These are phyloP conservation scores for Adoxophyes honmai DNA, from an alignment of 1,140 invertebrate species.

Conservation along the genomic window DNA sequence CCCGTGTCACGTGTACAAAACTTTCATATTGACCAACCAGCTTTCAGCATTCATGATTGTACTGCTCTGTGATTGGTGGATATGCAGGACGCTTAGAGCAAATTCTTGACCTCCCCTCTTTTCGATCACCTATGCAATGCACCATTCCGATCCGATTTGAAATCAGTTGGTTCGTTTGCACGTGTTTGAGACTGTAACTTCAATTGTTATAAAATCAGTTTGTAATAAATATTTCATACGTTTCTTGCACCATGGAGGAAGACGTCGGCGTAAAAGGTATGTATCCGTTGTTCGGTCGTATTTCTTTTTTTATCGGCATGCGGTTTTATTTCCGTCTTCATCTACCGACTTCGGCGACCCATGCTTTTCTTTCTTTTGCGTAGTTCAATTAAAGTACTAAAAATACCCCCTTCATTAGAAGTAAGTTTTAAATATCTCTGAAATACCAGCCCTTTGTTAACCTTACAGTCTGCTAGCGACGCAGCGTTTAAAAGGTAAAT, in stretches of 20 bases:
- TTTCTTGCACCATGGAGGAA: slow-evolving; percentile 47
- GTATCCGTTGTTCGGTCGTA: not conserved
- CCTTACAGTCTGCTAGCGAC: no score
- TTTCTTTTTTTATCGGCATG: slow-evolving; percentile 10
- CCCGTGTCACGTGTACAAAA: not conserved
- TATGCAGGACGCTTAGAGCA: not conserved
- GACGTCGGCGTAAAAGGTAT: slow-evolving; percentile 53
- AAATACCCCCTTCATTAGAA: no score
- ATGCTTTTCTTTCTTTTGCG: slow-evolving; percentile 12
- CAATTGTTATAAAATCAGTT: no score
- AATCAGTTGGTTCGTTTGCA: slow-evolving; percentile 42
- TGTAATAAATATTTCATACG: no score
- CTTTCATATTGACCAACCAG: not conserved
- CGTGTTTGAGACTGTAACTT: slow-evolving; percentile 36
- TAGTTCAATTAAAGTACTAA: not conserved
- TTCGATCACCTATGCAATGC: slow-evolving; percentile 62
- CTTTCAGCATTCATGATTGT: not conserved
- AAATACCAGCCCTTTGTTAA: no score
- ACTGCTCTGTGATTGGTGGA: not conserved
- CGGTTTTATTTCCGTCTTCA: slow-evolving; percentile 20
- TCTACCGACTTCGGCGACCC: slow-evolving; percentile 2
- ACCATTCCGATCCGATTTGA: slow-evolving; percentile 46
- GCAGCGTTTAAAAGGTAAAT: no score
- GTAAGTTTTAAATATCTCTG: no score
- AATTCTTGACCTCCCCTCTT: slow-evolving; percentile 41